Evolutionary conservation across 1,140 invertebrate genomes (phyloP).

Genomic region (Octopus sinensis): DNA sequence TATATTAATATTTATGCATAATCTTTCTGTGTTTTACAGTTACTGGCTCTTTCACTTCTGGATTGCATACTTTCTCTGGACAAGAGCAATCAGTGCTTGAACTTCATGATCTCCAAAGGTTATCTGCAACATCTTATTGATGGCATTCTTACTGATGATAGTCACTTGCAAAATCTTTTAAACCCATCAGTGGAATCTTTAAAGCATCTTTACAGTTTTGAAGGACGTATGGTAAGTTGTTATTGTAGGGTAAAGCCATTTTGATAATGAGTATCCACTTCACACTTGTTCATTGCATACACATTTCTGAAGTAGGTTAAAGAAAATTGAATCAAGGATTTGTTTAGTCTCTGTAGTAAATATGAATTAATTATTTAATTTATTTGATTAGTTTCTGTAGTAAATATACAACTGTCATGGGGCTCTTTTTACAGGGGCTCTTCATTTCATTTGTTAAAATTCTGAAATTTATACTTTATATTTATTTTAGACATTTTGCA

Average conservation of each 20-base stretch:
- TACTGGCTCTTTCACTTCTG: conserved; percentile 78
- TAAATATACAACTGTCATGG: no score
- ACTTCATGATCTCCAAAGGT: conserved; percentile 73
- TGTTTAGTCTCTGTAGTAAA: not conserved
- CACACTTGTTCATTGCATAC: no score
- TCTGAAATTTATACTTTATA: no score
- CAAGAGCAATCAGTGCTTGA: conserved; percentile 70
- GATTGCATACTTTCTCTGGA: conserved; percentile 76
- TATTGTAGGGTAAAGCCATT: not conserved
- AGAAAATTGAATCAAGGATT: not conserved
- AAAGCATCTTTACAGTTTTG: conserved; percentile 78
- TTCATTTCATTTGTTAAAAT: not conserved
- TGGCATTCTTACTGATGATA: conserved; percentile 73
- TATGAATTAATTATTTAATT: not conserved
- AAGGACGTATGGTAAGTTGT: conserved; percentile 72
- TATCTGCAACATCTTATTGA: conserved; percentile 82
- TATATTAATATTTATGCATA: no score
- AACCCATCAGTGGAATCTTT: conserved; percentile 70
- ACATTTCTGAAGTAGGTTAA: no score
- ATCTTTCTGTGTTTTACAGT: conserved; percentile 54
- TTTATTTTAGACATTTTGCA: conserved; percentile 65
- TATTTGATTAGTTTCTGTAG: not conserved
- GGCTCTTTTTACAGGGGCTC: not conserved
- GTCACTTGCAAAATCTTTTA: conserved; percentile 68
- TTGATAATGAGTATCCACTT: no score